These are phyloP conservation scores for Cryptophagus acutangulus DNA, from an alignment of 2,888 invertebrate species.

Conservation along the genomic window DNA sequence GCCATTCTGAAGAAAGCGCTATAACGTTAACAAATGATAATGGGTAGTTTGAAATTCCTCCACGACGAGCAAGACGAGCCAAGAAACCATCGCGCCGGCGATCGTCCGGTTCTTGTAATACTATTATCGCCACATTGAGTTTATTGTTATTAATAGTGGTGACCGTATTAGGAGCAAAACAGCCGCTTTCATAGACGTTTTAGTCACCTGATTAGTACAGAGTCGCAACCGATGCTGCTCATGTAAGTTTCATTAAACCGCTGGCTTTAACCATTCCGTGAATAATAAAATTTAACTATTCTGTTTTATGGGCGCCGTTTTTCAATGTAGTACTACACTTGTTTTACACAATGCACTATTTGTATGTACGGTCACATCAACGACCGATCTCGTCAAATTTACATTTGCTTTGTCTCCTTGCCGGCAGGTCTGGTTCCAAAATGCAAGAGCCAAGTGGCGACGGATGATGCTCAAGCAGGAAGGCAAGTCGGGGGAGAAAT, in stretches of 20 bases:
- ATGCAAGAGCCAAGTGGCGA: conserved; percentile 89
- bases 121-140: conserved; percentile 51
- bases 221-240: conserved; percentile 32
- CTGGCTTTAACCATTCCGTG: conserved; percentile 34
- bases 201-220: conserved; percentile 47
- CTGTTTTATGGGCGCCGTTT: conserved; percentile 39
- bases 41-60: conserved; percentile 47
- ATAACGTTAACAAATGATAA: conserved; percentile 49
- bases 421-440: conserved; percentile 96
- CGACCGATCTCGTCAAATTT: too few relatives aligned
- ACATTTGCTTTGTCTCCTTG: too few relatives aligned
- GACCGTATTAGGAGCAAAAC: conserved; percentile 45
- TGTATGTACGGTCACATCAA: too few relatives aligned
- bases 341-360: conserved; percentile 14
- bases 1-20: conserved; percentile 34
- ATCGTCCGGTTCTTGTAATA: conserved; percentile 44
- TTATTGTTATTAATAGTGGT: conserved; percentile 51
- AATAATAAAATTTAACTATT: conserved; percentile 46
- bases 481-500: conserved; percentile 66
- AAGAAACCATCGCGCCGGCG: conserved; percentile 27
- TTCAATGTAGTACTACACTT: conserved; percentile 35
- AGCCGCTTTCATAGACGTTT: conserved; percentile 45
- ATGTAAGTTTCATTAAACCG: conserved; percentile 43
- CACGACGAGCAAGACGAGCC: conserved; percentile 32
- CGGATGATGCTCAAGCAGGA: conserved; percentile 81